Percentiles rank a stretch among this genome's conserved stretches.
Evolutionary conservation across 2,113 vertebrate genomes (phyloP).

Genomic region (Clarias gariepinus): DNA sequence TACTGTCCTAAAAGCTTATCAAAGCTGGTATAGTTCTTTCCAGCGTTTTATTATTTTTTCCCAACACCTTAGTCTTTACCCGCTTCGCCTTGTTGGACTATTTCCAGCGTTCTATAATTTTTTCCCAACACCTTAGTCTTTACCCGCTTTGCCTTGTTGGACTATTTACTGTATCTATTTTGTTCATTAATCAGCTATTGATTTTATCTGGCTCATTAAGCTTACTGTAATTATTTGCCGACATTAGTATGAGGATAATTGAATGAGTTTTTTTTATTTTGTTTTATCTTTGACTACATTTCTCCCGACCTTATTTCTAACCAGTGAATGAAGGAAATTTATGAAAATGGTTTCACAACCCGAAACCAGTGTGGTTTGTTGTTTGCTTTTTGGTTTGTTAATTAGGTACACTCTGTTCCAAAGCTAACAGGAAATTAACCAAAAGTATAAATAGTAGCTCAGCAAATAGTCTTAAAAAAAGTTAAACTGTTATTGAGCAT

Average conservation of each 20-base stretch:
- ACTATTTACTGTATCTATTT: constrained; percentile 24
- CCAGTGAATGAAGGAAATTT: too few species aligned
- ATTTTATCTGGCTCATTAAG: constrained; percentile 34
- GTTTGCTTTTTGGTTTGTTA: too few species aligned
- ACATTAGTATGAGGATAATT: neutral
- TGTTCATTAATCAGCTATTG: constrained; percentile 43
- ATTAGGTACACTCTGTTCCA: too few species aligned
- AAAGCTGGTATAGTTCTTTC: constrained; percentile 1
- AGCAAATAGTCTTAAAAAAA: too few species aligned
- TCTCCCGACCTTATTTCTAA: too few species aligned
- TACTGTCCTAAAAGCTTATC: neutral
- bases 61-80: neutral
- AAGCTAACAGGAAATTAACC: too few species aligned
- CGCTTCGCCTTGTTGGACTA: constrained; percentile 3
- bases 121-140: neutral
- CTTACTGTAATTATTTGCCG: neutral
- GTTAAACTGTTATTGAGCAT: too few species aligned
- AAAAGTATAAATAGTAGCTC: too few species aligned
- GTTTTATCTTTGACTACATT: too few species aligned
- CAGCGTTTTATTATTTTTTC: neutral
- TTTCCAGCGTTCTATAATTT: neutral
- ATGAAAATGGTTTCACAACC: too few species aligned
- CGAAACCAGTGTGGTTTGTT: too few species aligned
- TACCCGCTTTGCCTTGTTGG: neutral
- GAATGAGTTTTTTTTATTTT: too few species aligned